These are phyloP conservation scores for Drosophila trapezifrons DNA, from an alignment of 1,140 invertebrate genomes.

Conservation along the genomic window DNA sequence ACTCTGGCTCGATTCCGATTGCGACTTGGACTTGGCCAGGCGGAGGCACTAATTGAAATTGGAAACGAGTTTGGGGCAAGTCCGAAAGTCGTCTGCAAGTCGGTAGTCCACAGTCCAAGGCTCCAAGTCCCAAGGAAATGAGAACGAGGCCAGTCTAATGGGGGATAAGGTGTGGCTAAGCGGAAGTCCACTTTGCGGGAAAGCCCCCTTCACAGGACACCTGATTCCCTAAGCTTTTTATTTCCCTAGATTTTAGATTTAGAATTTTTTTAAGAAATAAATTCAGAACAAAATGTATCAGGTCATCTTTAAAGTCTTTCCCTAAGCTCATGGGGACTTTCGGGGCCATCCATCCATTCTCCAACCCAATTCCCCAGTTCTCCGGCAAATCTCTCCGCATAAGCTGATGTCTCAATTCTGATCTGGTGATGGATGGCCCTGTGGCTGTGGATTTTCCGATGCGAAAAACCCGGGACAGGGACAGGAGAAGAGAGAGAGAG, in stretches of 20 bases:
- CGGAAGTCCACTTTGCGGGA: not conserved
- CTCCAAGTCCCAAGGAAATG: no score
- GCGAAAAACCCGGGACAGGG: no score
- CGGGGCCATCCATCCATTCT: conserved; percentile 9
- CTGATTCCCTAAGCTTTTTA: not conserved
- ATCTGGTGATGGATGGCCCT: conserved; percentile 50
- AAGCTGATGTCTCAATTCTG: conserved; percentile 50
- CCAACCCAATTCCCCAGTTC: no score
- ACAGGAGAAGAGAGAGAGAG: conserved; percentile 12
- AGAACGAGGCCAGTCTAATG: conserved; percentile 10
- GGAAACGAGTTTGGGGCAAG: conserved; percentile 13
- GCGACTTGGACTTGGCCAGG: conserved; percentile 9
- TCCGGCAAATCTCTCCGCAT: conserved; percentile 11
- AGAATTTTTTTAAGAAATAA: not conserved
- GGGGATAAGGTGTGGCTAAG: conserved; percentile 4
- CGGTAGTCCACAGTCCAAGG: no score
- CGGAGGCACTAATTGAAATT: conserved; percentile 55
- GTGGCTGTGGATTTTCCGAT: no score
- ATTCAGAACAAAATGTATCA: no score
- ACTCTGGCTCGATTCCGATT: not conserved
- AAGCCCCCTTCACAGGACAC: not conserved
- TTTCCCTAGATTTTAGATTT: no score
- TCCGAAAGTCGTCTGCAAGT: conserved; percentile 4
- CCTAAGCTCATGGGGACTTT: not conserved
- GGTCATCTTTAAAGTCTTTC: conserved; percentile 2